Percentiles rank a stretch among this genome's conserved stretches.
Conservation (phyloP, 1,140 invertebrate genomes). For the Pogonognathellus flavescens region DNA sequence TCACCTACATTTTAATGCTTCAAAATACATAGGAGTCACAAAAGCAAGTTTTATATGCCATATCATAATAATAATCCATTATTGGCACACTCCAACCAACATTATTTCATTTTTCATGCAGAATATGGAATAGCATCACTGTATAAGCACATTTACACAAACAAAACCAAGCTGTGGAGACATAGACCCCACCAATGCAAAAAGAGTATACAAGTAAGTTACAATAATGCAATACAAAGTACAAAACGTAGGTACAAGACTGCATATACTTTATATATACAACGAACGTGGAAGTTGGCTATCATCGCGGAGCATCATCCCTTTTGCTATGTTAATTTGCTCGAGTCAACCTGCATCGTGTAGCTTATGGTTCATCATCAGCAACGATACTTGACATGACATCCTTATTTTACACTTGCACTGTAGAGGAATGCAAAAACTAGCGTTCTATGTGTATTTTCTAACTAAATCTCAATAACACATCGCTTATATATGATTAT, state of each 20-base stretch:
- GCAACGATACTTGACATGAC: slow-evolving; percentile 22
- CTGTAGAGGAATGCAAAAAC: neutral
- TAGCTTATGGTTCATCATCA: neutral
- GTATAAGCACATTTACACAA: neutral
- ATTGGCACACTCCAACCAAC: neutral
- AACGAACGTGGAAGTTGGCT: slow-evolving; percentile 15
- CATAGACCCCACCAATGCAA: neutral
- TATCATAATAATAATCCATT: slow-evolving; percentile 11
- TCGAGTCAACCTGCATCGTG: neutral
- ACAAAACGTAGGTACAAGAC: neutral
- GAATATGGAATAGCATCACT: neutral
- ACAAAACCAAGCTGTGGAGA: neutral
- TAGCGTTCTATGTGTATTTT: neutral
- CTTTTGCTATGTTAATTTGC: slow-evolving; percentile 33
- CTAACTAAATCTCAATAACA: neutral
- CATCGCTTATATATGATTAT: neutral
- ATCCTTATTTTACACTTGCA: neutral
- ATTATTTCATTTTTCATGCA: slow-evolving; percentile 25
- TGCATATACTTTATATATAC: neutral
- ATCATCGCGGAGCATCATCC: slow-evolving; percentile 32
- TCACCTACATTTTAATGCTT: neutral
- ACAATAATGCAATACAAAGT: neutral
- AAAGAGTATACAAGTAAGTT: neutral
- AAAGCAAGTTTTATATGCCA: neutral
- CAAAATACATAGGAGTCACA: neutral